Conservation (phyloP, 2,888 invertebrate species). For the Conus canariensis region DNA sequence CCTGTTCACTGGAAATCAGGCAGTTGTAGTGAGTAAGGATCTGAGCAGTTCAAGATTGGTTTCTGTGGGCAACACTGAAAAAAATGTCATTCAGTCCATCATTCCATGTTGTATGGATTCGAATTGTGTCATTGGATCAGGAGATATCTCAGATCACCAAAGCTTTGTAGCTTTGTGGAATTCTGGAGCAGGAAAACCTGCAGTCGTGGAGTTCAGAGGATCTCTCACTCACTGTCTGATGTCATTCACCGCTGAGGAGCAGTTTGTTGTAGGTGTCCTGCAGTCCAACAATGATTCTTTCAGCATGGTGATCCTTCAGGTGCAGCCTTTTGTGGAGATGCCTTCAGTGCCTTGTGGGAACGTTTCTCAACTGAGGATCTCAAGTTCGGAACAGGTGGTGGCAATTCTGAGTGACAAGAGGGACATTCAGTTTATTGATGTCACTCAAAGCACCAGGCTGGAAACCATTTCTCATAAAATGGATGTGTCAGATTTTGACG, state of each 20-base stretch:
- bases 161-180: slow-evolving; percentile 51
- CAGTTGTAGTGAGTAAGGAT: slow-evolving; percentile 4
- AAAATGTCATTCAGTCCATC: background rate
- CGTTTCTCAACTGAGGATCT: slow-evolving; percentile 42
- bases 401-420: slow-evolving; percentile 49
- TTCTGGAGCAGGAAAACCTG: slow-evolving; percentile 41
- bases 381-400: slow-evolving; percentile 51
- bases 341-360: background rate
- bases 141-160: slow-evolving; percentile 33
- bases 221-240: slow-evolving; percentile 32
- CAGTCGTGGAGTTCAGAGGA: slow-evolving; percentile 38
- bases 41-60: background rate
- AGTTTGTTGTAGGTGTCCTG: slow-evolving; percentile 43
- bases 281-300: background rate
- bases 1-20: background rate
- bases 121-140: background rate
- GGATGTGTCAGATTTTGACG: slow-evolving; percentile 51
- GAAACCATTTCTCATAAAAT: slow-evolving; percentile 49
- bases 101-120: background rate
- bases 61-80: background rate
- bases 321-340: slow-evolving; percentile 7
- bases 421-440: slow-evolving; percentile 49
- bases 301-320: slow-evolving; percentile 5
- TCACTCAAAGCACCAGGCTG: slow-evolving; percentile 34
- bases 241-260: slow-evolving; percentile 42